Evolutionary conservation across 2,113 vertebrate species (phyloP).

Genomic region (Phylloscopus trochiloides): DNA sequence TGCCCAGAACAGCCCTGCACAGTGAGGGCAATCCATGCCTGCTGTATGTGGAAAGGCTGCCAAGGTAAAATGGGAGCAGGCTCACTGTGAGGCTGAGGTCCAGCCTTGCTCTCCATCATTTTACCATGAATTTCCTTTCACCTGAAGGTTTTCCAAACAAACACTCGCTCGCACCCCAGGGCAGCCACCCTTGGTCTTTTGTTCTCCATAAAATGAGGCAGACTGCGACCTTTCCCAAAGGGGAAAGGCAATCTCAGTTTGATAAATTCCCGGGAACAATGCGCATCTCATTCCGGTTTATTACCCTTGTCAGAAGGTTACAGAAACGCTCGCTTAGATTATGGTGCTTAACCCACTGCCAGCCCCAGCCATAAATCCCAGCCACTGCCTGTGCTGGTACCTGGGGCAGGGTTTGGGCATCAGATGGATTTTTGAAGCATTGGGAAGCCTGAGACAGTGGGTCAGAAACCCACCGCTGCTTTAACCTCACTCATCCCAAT

Average conservation of each 20-base stretch:
- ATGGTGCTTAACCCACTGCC: slow-evolving; percentile 5
- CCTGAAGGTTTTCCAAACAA: neutral
- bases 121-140: neutral
- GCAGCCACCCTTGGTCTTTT: neutral
- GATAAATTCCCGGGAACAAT: neutral
- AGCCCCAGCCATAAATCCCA: neutral
- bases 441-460: neutral
- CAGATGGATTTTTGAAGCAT: neutral
- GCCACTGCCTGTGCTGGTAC: neutral
- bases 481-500: neutral
- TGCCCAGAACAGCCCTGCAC: neutral
- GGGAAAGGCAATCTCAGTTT: neutral
- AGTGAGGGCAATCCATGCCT: accelerated
- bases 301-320: slow-evolving; percentile 11
- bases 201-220: neutral
- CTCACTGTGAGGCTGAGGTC: neutral
- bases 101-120: neutral
- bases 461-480: neutral
- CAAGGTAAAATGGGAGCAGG: neutral
- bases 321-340: neutral
- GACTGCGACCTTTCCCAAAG: neutral
- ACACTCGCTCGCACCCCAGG: accelerated
- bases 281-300: neutral
- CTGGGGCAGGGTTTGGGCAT: neutral
- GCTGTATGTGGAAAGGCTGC: neutral